Evolutionary conservation across 2,113 vertebrate genomes (phyloP).

Genomic region (Spermophilus dauricus): DNA sequence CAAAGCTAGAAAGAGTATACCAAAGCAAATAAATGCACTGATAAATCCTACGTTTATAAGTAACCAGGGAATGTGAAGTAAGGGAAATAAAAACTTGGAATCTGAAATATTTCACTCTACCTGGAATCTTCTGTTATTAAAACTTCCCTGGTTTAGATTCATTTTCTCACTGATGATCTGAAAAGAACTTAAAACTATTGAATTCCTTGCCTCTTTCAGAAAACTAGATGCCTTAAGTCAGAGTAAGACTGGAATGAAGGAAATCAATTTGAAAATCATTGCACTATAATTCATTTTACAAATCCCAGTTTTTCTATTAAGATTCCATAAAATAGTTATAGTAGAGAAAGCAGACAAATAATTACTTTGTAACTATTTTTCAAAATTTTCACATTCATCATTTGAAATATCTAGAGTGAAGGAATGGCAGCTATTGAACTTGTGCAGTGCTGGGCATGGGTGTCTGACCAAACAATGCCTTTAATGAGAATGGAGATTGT

Average conservation of each 20-base stretch:
- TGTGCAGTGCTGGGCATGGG: background rate
- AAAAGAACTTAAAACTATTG: background rate
- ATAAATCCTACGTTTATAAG: background rate
- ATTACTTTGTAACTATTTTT: constrained; percentile 31
- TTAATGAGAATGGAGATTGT: background rate
- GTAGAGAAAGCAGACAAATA: constrained; percentile 18
- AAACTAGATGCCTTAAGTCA: background rate
- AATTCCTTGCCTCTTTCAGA: background rate
- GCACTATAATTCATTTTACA: background rate
- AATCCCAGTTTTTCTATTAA: constrained; percentile 35
- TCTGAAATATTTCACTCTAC: background rate
- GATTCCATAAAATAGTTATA: constrained; percentile 9
- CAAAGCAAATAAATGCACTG: background rate
- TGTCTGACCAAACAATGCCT: background rate
- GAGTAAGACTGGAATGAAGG: background rate
- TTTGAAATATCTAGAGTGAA: background rate
- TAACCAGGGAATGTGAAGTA: background rate
- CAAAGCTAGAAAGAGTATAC: background rate
- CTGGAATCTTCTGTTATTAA: background rate
- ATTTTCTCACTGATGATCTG: background rate
- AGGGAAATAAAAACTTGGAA: background rate
- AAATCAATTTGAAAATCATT: constrained; percentile 16
- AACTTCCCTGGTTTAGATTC: background rate
- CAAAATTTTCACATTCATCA: background rate
- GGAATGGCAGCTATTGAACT: background rate